These are phyloP conservation scores for Myrmecophaga tridactyla DNA, from an alignment of 2,113 vertebrate genomes.

Conservation along the genomic window DNA sequence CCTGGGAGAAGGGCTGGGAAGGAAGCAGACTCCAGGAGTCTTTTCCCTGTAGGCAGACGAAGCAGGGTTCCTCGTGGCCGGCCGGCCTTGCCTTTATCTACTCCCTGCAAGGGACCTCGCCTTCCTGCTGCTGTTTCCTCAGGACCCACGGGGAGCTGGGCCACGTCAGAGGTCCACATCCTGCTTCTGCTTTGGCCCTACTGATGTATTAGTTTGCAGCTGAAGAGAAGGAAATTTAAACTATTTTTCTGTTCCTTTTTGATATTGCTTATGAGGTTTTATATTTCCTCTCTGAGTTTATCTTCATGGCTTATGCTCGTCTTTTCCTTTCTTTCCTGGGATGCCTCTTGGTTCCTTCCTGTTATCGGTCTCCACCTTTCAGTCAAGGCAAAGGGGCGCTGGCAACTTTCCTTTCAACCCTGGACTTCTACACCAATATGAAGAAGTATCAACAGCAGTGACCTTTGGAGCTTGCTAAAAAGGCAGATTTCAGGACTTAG, in stretches of 20 bases:
- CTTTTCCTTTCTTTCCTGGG: background rate
- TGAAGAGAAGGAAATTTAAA: background rate
- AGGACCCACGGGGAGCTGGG: background rate
- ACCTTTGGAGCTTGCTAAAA: background rate
- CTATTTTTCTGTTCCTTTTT: background rate
- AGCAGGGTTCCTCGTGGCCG: background rate
- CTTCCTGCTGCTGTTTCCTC: background rate
- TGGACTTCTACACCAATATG: background rate
- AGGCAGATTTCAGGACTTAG: background rate
- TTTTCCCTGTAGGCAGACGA: background rate
- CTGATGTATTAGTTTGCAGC: background rate
- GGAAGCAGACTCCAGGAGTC: background rate
- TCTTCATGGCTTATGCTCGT: background rate
- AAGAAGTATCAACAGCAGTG: background rate
- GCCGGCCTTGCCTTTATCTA: background rate
- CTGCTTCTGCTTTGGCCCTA: background rate
- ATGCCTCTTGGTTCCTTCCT: background rate
- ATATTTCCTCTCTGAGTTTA: background rate
- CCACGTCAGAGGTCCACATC: background rate
- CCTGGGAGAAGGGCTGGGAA: background rate
- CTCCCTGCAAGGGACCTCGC: background rate
- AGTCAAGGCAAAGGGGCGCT: rapidly evolving
- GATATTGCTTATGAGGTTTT: background rate
- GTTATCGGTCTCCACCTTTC: background rate
- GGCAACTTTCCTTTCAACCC: background rate